These are phyloP conservation scores for Molothrus aeneus DNA, from an alignment of 2,797 vertebrate species.

Conservation along the genomic window DNA sequence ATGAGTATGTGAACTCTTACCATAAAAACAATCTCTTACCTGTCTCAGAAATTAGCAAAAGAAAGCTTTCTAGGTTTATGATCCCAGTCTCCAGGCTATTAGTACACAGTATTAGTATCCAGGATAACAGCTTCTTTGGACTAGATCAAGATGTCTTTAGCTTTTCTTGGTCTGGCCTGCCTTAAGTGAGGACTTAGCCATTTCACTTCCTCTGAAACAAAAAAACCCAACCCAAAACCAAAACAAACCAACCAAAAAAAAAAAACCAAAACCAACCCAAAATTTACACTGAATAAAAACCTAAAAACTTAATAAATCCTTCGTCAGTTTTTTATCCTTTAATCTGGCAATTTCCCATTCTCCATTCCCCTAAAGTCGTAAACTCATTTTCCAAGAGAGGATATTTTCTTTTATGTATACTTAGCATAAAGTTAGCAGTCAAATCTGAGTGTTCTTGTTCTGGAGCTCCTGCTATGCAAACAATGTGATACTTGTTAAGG, in stretches of 20 bases:
- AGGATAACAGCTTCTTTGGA: neutral
- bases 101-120: neutral
- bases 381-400: neutral
- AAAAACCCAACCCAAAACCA: neutral
- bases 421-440: neutral
- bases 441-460: neutral
- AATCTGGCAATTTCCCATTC: neutral
- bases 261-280: neutral
- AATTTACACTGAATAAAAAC: neutral
- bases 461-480: neutral
- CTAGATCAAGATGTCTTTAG: neutral
- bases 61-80: neutral
- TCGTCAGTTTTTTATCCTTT: neutral
- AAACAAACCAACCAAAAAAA: fast-evolving
- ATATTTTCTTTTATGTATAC: neutral
- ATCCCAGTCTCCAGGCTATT: neutral
- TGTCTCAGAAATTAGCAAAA: neutral
- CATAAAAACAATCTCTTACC: neutral
- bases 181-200: neutral
- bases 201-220: neutral
- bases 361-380: neutral
- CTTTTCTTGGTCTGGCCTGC: neutral
- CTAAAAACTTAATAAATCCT: neutral
- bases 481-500: neutral
- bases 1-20: neutral